phyloP scores from a whole-genome alignment of 2,888 invertebrate genomes.

The Ormyrus pomaceus region DNA sequence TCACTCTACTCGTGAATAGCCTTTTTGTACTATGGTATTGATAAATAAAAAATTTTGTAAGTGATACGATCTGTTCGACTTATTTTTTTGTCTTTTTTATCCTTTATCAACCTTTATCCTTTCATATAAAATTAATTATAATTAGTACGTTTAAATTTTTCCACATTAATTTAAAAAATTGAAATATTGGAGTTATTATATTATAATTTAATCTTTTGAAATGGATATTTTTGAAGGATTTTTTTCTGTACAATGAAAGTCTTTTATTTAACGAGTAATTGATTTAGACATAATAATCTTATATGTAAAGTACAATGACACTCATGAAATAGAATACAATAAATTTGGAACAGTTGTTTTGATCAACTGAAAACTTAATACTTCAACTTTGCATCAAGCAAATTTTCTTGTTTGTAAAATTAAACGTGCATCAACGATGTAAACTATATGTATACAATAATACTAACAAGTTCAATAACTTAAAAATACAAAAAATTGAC shows the following conservation, averaged over 20 bases:
- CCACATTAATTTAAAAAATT: no score
- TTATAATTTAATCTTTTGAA: no score
- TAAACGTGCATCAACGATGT: conserved; percentile 8
- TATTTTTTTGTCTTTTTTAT: conserved; percentile 26
- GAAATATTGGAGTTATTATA: no score
- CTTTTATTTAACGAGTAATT: conserved; percentile 26
- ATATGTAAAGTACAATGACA: no score
- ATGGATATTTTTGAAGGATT: no score
- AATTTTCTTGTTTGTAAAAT: conserved; percentile 1
- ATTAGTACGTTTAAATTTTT: no score
- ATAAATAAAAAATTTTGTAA: conserved; percentile 71
- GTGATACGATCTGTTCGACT: conserved; percentile 56
- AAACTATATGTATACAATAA: not conserved
- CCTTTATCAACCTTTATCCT: not conserved
- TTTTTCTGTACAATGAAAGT: no score
- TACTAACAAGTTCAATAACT: conserved; percentile 13
- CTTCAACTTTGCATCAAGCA: conserved; percentile 6
- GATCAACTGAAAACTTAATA: not conserved
- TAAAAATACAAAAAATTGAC: not conserved
- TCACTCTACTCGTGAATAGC: conserved; percentile 59
- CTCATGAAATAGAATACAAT: not conserved
- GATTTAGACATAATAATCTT: not conserved
- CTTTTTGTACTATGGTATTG: conserved; percentile 73
- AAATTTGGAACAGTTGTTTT: not conserved
- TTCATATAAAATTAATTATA: conserved; percentile 5